Conservation (phyloP, 2,113 vertebrate species). For the Xiphophorus couchianus region DNA sequence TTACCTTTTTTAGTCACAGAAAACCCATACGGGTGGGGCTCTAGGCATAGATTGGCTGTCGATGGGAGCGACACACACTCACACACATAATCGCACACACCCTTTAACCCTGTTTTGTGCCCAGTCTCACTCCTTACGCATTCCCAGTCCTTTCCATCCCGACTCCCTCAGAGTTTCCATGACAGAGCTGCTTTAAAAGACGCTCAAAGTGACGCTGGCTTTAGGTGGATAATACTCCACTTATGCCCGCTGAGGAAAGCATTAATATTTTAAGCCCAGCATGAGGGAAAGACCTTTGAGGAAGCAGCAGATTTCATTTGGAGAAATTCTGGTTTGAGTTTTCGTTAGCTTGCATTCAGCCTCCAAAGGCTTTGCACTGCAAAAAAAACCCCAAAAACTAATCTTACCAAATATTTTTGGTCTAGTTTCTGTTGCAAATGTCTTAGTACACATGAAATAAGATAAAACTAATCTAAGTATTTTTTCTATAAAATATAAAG, state of each 20-base stretch:
- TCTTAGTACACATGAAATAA: no score
- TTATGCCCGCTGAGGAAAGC: conserved; percentile 31
- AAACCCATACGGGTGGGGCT: conserved; percentile 70
- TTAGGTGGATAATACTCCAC: conserved; percentile 34
- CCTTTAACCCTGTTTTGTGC: conserved; percentile 61
- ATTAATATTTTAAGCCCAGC: conserved; percentile 23
- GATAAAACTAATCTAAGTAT: no score
- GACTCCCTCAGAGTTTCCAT: conserved; percentile 73
- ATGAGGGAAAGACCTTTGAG: conserved; percentile 20
- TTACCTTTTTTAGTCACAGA: conserved; percentile 85
- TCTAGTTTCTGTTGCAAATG: no score
- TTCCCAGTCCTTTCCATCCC: conserved; percentile 49
- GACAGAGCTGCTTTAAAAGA: conserved; percentile 59
- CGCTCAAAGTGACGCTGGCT: conserved; percentile 43
- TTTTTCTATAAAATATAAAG: no score
- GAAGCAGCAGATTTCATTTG: conserved; percentile 23
- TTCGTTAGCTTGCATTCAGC: background rate
- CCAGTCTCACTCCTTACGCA: conserved; percentile 36
- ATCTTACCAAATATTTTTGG: no score
- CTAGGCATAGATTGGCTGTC: conserved; percentile 59
- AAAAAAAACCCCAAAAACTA: no score
- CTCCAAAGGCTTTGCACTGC: background rate
- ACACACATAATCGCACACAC: conserved; percentile 40
- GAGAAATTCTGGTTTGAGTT: conserved; percentile 18
- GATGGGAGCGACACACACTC: conserved; percentile 59